These are phyloP conservation scores for Tricholaema leucomelas DNA, from an alignment of 2,113 vertebrate species.

Conservation along the genomic window DNA sequence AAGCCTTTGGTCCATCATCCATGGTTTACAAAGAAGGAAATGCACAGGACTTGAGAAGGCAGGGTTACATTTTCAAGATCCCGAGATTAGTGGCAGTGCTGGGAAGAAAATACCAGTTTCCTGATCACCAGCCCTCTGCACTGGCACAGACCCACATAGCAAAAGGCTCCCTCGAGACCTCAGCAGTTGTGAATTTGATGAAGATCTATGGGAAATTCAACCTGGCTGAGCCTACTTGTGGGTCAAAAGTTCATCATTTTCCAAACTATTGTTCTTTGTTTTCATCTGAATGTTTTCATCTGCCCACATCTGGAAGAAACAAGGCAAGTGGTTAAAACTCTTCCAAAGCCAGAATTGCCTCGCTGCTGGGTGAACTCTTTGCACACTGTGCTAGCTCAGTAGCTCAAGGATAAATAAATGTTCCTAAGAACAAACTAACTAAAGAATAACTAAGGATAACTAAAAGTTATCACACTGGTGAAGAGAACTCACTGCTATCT, in stretches of 20 bases:
- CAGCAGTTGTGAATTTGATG: background rate
- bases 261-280: slow-evolving; percentile 34
- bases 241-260: background rate
- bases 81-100: background rate
- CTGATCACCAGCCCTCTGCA: background rate
- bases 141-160: background rate
- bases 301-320: background rate
- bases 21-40: background rate
- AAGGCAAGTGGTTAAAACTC: background rate
- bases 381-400: background rate
- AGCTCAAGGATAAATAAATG: background rate
- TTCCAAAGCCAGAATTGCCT: background rate
- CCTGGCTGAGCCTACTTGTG: background rate
- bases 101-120: background rate
- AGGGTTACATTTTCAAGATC: background rate
- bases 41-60: background rate
- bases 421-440: background rate
- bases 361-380: background rate
- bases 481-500: background rate
- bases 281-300: background rate
- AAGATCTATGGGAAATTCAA: background rate
- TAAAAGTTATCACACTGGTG: background rate
- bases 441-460: background rate
- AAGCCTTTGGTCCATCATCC: background rate
- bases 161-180: background rate